Percentiles rank a stretch among this genome's conserved stretches.
Conservation (phyloP, 2,888 invertebrate species). For the Macroteleia sp. region DNA sequence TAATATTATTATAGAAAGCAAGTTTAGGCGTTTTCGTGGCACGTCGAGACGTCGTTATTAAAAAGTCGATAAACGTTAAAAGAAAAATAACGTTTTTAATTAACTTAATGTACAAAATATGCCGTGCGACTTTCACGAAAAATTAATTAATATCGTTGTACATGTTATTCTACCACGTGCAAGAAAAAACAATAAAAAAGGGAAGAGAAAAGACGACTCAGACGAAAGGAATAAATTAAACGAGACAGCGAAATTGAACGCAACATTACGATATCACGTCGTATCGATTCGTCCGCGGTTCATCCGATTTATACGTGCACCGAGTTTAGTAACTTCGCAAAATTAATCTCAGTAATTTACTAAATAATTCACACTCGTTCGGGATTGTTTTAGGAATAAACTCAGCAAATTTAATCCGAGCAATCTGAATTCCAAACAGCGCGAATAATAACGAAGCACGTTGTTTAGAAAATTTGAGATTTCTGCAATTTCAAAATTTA, state of each 20-base stretch:
- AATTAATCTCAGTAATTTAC: slow-evolving; percentile 40
- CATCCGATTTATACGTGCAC: slow-evolving; percentile 6
- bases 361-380: slow-evolving; percentile 36
- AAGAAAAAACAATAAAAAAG: not conserved
- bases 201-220: not conserved
- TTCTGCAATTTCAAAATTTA: too few species aligned
- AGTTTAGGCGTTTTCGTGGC: not conserved
- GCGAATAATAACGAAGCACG: slow-evolving; percentile 4
- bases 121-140: slow-evolving; percentile 11
- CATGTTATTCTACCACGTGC: not conserved
- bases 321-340: slow-evolving; percentile 19
- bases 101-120: slow-evolving; percentile 37
- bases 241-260: slow-evolving; percentile 17
- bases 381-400: slow-evolving; percentile 31
- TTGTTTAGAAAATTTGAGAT: not conserved
- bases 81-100: slow-evolving; percentile 28
- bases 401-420: slow-evolving; percentile 30
- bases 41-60: slow-evolving; percentile 14
- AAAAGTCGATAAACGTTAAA: slow-evolving; percentile 29
- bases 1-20: slow-evolving; percentile 14
- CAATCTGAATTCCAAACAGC: slow-evolving; percentile 7
- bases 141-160: slow-evolving; percentile 30
- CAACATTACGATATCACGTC: slow-evolving; percentile 15
- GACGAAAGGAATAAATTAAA: slow-evolving; percentile 30
- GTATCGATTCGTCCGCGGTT: slow-evolving; percentile 10